Percentiles rank a stretch among this genome's conserved stretches.
These are phyloP conservation scores for Montipora efflorescens DNA, from an alignment of 64 coral and sea anemone species.

Conservation along the genomic window DNA sequence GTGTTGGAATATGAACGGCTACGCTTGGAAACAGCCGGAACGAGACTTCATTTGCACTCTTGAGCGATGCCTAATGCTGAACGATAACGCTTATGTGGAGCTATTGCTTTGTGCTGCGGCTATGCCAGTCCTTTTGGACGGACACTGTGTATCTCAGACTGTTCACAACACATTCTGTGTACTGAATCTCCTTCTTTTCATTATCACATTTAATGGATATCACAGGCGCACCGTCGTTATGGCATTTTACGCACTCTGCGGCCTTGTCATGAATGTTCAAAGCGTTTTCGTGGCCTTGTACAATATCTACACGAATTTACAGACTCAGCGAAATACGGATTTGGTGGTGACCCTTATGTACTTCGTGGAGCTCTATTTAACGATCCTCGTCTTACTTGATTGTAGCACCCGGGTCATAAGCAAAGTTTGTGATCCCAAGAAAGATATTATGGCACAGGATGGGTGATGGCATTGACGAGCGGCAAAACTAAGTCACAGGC, in stretches of 20 bases:
- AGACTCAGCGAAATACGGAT: neutral
- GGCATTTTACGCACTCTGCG: neutral
- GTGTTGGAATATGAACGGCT: neutral
- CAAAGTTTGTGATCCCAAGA: slow-evolving; percentile 18
- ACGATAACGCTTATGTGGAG: slow-evolving; percentile 11
- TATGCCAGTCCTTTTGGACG: neutral
- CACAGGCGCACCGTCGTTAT: slow-evolving; percentile 7
- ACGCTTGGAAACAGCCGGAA: neutral
- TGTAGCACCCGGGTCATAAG: slow-evolving; percentile 21
- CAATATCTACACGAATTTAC: slow-evolving; percentile 27
- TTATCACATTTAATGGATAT: slow-evolving; percentile 19
- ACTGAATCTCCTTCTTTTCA: neutral
- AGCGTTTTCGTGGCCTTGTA: slow-evolving; percentile 10
- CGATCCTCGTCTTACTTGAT: slow-evolving; percentile 13
- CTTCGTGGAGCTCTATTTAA: slow-evolving; percentile 6
- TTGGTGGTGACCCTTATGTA: slow-evolving; percentile 2
- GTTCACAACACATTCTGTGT: neutral
- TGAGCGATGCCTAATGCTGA: slow-evolving; percentile 4
- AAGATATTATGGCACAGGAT: neutral
- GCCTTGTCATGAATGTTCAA: slow-evolving; percentile 7
- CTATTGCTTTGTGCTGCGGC: slow-evolving; percentile 13
- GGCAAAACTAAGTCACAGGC: neutral
- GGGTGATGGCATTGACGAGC: neutral
- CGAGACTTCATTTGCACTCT: neutral
- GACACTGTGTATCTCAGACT: slow-evolving; percentile 20